Evolutionary conservation across 2,113 vertebrate genomes (phyloP).

Genomic region (Aviceda subcristata): DNA sequence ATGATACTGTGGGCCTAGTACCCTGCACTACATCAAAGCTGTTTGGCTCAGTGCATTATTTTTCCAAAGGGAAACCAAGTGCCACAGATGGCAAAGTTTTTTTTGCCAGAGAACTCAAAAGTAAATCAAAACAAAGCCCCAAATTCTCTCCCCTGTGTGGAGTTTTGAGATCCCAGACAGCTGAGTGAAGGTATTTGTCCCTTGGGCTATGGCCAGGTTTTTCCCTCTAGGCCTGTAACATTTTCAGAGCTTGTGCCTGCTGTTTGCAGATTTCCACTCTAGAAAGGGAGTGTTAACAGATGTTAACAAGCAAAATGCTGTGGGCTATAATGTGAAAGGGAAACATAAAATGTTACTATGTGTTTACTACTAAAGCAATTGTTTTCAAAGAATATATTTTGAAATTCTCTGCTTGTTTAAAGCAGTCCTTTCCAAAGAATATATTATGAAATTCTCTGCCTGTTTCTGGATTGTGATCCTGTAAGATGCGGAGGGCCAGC

Average conservation of each 20-base stretch:
- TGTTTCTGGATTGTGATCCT: neutral
- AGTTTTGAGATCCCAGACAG: neutral
- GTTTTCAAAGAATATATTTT: neutral
- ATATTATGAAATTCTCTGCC: neutral
- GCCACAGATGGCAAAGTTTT: neutral
- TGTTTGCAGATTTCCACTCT: neutral
- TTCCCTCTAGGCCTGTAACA: neutral
- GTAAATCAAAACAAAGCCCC: neutral
- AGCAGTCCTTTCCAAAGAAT: neutral
- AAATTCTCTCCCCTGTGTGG: neutral
- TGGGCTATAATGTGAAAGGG: neutral
- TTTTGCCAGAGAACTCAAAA: neutral
- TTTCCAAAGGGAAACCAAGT: neutral
- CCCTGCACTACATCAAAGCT: neutral
- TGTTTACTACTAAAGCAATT: neutral
- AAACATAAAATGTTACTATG: neutral
- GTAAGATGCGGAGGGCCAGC: neutral
- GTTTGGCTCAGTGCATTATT: neutral
- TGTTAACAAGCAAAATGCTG: neutral
- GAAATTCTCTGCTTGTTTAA: neutral
- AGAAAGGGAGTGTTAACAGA: neutral
- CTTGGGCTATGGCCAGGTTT: neutral
- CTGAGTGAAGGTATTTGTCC: neutral
- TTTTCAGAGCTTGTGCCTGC: neutral
- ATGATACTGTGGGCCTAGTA: neutral